Base-by-base conservation (phyloP, 2,888 invertebrate species). In the Apamea monoglypha region DNA sequence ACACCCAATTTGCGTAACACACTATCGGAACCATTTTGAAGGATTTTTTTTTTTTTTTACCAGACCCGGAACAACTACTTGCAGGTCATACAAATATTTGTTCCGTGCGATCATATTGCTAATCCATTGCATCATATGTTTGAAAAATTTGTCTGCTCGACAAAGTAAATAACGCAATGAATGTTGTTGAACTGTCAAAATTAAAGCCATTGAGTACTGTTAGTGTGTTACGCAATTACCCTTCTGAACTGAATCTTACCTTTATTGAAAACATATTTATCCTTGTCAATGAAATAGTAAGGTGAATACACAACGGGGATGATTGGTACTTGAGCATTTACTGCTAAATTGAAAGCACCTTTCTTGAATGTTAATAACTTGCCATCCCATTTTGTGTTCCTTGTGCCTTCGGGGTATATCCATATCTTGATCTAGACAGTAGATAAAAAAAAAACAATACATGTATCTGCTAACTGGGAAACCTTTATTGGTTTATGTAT, bases 341-440 rank as follows among this genome's bases (percentile, higher is more conserved):
- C 95, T 8, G 98, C 98, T 79, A 98, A 93, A 90, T 97, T 97
- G 92, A 98, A 98, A 1, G 97, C 98, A 16, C 98, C 98, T 90
- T 97, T 97, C 91, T 98, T 98, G 92, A 98, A 98, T 10, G 97
- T 97, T 53, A 97, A 92, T 89, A 98, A 92, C 47, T 95, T 94
- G 83, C 87, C 85, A 53, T 85, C 84, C 68, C 88, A 91, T 81
- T 94, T 94, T 67, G 44, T 78, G 68, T 86, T 86, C 40, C 98
- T 93, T 2, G 98, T 98, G 66, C 98, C 98, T 92, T 98, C 98
- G 21, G 98, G 98, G 90, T 97, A 98, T 69, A 98, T 95, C 95
- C 97, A 97, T 74, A 98, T 93, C 91, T 97, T 97, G 94, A 53
- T 93, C 85, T 85, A 77, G 66, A 82, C 18, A 25, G 25, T 68